Base-by-base conservation (phyloP, 1,140 invertebrate genomes). In the Calosoma granatense region DNA sequence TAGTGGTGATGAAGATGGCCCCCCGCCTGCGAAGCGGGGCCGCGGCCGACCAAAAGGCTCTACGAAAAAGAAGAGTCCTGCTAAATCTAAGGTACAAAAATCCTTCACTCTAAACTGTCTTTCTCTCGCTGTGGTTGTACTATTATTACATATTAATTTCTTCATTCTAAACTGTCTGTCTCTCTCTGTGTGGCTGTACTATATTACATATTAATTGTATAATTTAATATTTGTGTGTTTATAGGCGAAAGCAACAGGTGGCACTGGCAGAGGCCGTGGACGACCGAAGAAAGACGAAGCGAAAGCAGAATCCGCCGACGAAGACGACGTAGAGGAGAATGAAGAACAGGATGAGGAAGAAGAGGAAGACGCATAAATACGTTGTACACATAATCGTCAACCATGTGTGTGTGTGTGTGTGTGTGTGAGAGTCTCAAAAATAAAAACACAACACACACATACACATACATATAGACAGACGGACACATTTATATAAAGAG, bases 31-130 rank as follows among this genome's bases (percentile, higher is more conserved):
- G 39, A 68, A 68, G 41, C 56, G 67, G 21, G 67, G 67, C 6
- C 61, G 67, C 6, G 67, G 67, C 43, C 60, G 67, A 55, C 67
- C 67, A 51, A 68, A 68, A 55, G 67, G 65, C 41, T 64, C 65
- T n/a, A 66, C 61, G 14, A 68, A 68, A 56, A 68, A 64, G 62
- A 68, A 66, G 61, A 30, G 26, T 14, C 41, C 41, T 12, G 15
- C 41, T 3, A 47, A 47, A 17, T 17, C 17, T 47, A 12, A 47
- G 9, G 41, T 47, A 9, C 17, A 47, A 11, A 47, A 11, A 47
- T 47, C 6, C 4, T 47, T 47, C 17, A 11, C 17, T 47, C n/a
- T 36, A n/a, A 9, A 36, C 26, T 36, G 26, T 36, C 26, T n/a
- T n/a, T n/a, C n/a, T n/a, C n/a, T n/a, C n/a, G n/a, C n/a, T n/a